These are phyloP conservation scores for Rosalia funebris DNA, from an alignment of 2,888 invertebrate genomes.

Conservation along the genomic window DNA sequence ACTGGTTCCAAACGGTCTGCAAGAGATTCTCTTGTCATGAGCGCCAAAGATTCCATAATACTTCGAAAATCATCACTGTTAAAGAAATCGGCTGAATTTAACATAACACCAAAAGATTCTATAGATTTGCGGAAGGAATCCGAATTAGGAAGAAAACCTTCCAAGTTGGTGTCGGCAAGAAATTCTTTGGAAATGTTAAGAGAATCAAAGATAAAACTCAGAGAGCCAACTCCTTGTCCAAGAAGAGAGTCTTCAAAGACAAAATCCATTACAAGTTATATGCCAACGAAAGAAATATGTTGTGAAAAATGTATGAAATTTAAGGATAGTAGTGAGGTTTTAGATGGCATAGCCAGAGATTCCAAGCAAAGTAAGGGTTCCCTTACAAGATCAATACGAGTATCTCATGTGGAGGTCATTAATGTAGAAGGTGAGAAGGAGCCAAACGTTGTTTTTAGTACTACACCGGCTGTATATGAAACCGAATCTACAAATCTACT, in stretches of 20 bases:
- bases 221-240: conserved; percentile 20
- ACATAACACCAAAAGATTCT: conserved; percentile 36
- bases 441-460: conserved; percentile 29
- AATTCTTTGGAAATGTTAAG: conserved; percentile 45
- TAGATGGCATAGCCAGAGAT: background rate
- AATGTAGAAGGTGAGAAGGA: conserved; percentile 29
- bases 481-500: background rate
- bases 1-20: background rate
- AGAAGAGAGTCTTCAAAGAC: conserved; percentile 11
- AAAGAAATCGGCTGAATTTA: conserved; percentile 34
- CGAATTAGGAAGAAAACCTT: conserved; percentile 33
- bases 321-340: background rate
- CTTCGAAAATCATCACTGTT: conserved; percentile 38
- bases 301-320: conserved; percentile 24
- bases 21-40: conserved; percentile 25
- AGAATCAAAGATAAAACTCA: conserved; percentile 38
- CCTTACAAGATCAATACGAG: conserved; percentile 32
- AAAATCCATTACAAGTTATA: conserved; percentile 11
- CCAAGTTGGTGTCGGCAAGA: conserved; percentile 39
- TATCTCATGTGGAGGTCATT: conserved; percentile 51
- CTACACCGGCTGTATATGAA: conserved; percentile 25
- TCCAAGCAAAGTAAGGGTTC: conserved; percentile 5
- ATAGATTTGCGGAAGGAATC: conserved; percentile 37
- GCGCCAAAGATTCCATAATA: conserved; percentile 46
- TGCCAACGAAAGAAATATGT: conserved; percentile 21